phyloP scores from a whole-genome alignment of 1,140 invertebrate genomes.

The Schlechtendalia chinensis region DNA sequence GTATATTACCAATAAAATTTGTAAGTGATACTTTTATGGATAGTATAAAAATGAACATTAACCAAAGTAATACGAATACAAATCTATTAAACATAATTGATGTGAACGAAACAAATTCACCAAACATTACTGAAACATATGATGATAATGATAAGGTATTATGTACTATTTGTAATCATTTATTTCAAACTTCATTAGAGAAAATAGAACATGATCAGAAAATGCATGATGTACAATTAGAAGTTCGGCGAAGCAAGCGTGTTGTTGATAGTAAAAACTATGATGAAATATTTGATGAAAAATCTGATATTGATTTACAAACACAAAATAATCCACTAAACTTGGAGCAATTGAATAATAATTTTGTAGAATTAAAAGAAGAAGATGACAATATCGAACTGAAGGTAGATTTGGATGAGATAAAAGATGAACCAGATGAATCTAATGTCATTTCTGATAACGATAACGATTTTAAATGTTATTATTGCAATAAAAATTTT shows the following conservation, averaged over 20 bases:
- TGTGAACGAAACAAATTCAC: not conserved
- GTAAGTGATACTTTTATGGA: not conserved
- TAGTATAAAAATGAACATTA: not conserved
- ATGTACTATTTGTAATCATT: conserved; percentile 9
- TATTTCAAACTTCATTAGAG: conserved; percentile 5
- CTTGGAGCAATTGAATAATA: not conserved
- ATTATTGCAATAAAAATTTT: conserved; percentile 12
- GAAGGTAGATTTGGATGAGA: not conserved
- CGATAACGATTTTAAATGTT: not conserved
- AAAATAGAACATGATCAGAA: conserved; percentile 11
- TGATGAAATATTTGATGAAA: not conserved
- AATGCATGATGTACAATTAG: not conserved
- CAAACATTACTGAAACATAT: not conserved
- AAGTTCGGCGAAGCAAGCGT: not conserved
- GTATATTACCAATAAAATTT: conserved; percentile 13
- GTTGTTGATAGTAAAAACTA: not conserved
- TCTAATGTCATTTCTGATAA: not conserved
- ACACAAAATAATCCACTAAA: not conserved
- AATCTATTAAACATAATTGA: not conserved
- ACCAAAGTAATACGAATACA: not conserved
- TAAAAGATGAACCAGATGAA: not conserved
- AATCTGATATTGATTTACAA: not conserved
- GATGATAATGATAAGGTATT: not conserved
- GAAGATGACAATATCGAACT: not conserved
- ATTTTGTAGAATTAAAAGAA: not conserved